Base-by-base conservation (phyloP, 2,113 vertebrate species). In the Bolborhynchus lineola region DNA sequence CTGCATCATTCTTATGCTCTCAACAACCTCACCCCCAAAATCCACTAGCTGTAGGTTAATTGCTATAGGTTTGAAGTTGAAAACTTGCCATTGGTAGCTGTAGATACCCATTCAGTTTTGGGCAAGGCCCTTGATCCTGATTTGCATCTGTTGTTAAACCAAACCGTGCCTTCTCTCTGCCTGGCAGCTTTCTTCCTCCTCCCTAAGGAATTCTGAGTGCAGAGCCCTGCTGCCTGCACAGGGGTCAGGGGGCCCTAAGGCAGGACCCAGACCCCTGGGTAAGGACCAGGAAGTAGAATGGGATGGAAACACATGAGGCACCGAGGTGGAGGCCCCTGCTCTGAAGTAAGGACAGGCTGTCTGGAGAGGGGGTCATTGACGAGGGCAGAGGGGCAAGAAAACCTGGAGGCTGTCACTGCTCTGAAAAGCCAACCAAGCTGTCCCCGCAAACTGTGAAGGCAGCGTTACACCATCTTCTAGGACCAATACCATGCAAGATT, bases 121-220 rank as follows among this genome's bases (percentile, higher is more conserved):
- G 59, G 39, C 55, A 80, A 41, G 53, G 47, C 25, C n/a, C n/a
- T 70, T 0, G 0, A 4, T 71, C 47, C 86, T 2, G 1, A 11
- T 77, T 35, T 91, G 47, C 12, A 26, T 70, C 52, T 76, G 31
- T 86, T 57, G 59, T n/a, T 35, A n/a, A 68, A 83, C 7, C 23
- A 76, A 82, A 68, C 7, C 49, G 46, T 72, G n/a, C 31, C 16
- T 82, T 71, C 20, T 75, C 33, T n/a, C 55, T 80, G 35, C 35
- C 53, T 62, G n/a, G 25, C 28, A 91, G 53, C 55, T 91, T 78
- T 46, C 25, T 24, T 65, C 39, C 23, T 74, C 50, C 26, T 91
- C 31, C n/a, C 28, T 11, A 8, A 49, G 68, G 21, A 59, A 21
- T 0, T 33, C 21, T 5, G 41, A 14, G 3, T 46, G 16, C 23